Percentiles rank a stretch among this genome's conserved stretches.
Conservation (phyloP, 2,888 invertebrate species). For the Dolomedes plantarius region DNA sequence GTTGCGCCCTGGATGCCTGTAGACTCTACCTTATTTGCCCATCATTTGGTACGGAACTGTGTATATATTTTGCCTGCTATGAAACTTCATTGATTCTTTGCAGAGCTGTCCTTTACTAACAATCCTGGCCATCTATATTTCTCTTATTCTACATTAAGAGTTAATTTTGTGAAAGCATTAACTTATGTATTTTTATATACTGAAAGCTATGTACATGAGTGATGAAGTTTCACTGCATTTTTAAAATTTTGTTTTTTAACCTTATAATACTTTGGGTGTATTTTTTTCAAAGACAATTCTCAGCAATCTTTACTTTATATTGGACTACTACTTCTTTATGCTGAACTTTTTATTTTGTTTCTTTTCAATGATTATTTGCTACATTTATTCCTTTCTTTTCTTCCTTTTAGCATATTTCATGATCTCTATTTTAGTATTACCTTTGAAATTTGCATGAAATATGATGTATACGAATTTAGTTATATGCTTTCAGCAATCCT, state of each 20-base stretch:
- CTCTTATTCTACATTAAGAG: no score
- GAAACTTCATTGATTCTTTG: slow-evolving; percentile 10
- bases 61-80: slow-evolving; percentile 21
- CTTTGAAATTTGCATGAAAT: no score
- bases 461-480: no score
- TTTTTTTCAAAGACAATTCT: no score
- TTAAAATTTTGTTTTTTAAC: background rate
- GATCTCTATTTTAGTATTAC: no score
- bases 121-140: background rate
- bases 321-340: background rate
- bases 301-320: no score
- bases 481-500: no score
- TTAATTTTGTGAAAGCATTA: no score
- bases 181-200: no score
- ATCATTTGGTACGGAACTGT: slow-evolving; percentile 35
- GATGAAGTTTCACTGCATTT: slow-evolving; percentile 19
- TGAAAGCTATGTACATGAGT: background rate
- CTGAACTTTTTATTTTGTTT: background rate
- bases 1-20: slow-evolving; percentile 13
- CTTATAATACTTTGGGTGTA: no score
- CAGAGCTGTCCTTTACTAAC: background rate
- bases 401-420: background rate
- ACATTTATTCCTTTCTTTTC: background rate
- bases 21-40: slow-evolving; percentile 16
- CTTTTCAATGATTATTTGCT: background rate